Conservation (phyloP, 1,140 invertebrate species). For the Ips typographus region DNA sequence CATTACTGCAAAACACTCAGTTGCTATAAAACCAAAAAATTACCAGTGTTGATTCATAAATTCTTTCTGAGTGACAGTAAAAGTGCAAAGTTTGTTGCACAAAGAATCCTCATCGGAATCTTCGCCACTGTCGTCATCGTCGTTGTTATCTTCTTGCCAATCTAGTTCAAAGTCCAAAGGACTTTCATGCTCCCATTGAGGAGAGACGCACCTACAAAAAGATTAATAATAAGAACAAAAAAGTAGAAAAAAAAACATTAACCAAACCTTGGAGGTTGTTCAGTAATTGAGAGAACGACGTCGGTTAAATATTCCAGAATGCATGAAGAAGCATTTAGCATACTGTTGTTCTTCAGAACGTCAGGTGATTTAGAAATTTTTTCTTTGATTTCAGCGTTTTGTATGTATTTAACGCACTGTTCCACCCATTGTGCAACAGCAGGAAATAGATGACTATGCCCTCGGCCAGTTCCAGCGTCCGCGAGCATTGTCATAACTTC, state of each 20-base stretch:
- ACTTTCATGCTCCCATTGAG: conserved; percentile 78
- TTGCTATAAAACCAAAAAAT: neutral
- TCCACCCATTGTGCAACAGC: conserved; percentile 78
- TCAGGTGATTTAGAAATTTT: conserved; percentile 53
- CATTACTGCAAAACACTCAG: neutral
- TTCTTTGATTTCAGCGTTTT: conserved; percentile 59
- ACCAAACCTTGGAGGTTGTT: conserved; percentile 35
- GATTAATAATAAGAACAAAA: neutral
- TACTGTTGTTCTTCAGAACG: conserved; percentile 50
- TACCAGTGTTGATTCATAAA: conserved; percentile 96
- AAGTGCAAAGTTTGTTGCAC: conserved; percentile 94
- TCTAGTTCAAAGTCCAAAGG: conserved; percentile 76
- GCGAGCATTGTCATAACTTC: conserved; percentile 81
- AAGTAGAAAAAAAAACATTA: neutral
- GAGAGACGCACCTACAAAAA: conserved; percentile 60
- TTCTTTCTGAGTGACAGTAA: conserved; percentile 94
- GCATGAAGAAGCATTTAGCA: conserved; percentile 77
- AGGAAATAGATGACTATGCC: conserved; percentile 78
- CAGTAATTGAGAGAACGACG: conserved; percentile 52
- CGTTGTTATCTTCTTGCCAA: conserved; percentile 81
- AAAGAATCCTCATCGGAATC: conserved; percentile 96
- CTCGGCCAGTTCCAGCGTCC: conserved; percentile 73
- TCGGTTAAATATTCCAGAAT: conserved; percentile 61
- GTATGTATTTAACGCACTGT: conserved; percentile 62
- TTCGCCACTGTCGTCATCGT: conserved; percentile 91